phyloP scores from a whole-genome alignment of 1,140 invertebrate species.

The Tetramorium simillimum region DNA sequence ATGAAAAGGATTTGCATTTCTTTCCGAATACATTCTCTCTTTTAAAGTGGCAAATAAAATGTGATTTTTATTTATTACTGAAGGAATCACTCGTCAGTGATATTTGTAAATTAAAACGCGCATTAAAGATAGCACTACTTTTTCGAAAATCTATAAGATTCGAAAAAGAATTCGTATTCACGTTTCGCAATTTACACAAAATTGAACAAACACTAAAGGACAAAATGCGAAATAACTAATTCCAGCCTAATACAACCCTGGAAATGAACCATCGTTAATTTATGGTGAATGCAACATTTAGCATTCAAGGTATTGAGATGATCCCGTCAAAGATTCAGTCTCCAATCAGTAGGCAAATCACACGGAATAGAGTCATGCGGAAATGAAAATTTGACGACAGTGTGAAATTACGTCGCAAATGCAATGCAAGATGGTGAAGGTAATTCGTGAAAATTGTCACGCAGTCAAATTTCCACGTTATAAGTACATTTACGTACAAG shows the following conservation, averaged over 20 bases:
- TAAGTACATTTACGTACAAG: neutral
- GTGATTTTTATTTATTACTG: neutral
- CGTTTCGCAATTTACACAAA: neutral
- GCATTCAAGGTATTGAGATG: constrained; percentile 25
- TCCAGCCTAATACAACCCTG: neutral
- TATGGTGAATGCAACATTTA: constrained; percentile 26
- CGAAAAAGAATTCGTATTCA: neutral
- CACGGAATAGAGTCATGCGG: neutral
- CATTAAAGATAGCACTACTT: neutral
- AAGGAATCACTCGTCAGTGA: neutral
- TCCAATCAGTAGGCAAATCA: constrained; percentile 51
- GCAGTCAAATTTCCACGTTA: neutral
- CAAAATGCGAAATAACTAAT: neutral
- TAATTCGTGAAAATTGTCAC: constrained; percentile 5
- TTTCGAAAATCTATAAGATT: neutral
- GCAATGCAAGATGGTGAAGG: neutral
- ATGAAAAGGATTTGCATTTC: neutral
- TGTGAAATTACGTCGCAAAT: constrained; percentile 31
- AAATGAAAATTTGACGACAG: constrained; percentile 28
- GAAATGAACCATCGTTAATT: constrained; percentile 53
- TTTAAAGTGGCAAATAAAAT: neutral
- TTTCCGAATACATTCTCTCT: neutral
- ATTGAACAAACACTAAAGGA: neutral
- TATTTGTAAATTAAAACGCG: neutral
- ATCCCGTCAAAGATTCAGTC: constrained; percentile 52